Percentiles rank a stretch among this genome's conserved stretches.
These are phyloP conservation scores for Anoplopoma fimbria DNA, from an alignment of 2,113 vertebrate genomes.

Conservation along the genomic window DNA sequence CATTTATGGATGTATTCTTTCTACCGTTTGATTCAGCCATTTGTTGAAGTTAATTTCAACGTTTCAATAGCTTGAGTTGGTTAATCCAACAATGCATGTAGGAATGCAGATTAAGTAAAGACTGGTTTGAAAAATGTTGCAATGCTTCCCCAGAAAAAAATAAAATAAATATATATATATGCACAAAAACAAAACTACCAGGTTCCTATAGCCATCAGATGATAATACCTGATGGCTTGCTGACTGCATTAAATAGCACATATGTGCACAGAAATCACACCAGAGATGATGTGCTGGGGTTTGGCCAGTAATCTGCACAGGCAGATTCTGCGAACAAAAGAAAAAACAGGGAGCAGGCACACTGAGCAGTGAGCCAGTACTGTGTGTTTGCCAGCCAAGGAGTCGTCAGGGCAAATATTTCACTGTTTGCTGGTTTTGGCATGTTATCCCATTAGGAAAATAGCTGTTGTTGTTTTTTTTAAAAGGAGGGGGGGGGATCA, in stretches of 20 bases:
- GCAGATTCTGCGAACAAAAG: conserved; percentile 74
- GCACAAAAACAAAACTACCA: too few species aligned
- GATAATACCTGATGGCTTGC: not conserved
- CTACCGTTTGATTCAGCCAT: not conserved
- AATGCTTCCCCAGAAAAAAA: not conserved
- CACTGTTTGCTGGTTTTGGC: conserved; percentile 60
- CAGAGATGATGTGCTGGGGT: conserved; percentile 17
- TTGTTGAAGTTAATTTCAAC: not conserved
- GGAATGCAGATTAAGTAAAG: not conserved
- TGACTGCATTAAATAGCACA: not conserved
- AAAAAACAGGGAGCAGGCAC: conserved; percentile 52
- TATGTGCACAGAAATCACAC: conserved; percentile 3
- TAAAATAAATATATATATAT: too few species aligned
- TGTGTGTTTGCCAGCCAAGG: conserved; percentile 33
- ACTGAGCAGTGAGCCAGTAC: conserved; percentile 39
- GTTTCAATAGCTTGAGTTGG: not conserved
- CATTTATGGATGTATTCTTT: not conserved
- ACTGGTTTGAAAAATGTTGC: not conserved
- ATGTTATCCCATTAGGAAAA: conserved; percentile 37
- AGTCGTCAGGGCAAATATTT: conserved; percentile 64
- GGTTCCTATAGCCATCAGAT: not conserved
- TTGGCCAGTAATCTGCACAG: conserved; percentile 50
- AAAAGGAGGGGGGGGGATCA: not conserved
- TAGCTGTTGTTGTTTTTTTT: conserved; percentile 7
- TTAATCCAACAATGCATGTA: not conserved